A percentile compares a stretch with the other conserved stretches of the same genome.
These are phyloP conservation scores for Enteromius thamalakanensis DNA, from an alignment of 2,797 vertebrate species.

Conservation along the genomic window DNA sequence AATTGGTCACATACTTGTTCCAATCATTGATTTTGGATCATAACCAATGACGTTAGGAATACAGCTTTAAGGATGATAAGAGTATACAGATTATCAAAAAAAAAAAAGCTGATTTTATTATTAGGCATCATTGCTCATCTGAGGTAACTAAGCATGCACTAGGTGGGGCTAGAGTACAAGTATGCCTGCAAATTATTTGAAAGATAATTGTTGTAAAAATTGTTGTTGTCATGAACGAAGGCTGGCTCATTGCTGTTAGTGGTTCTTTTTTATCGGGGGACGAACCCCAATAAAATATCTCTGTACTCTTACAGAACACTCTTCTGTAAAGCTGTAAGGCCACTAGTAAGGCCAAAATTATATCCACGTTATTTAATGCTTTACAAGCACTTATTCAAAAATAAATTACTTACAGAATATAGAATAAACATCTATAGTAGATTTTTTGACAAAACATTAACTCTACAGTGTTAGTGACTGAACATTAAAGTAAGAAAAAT, in stretches of 20 bases:
- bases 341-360: no score
- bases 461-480: no score
- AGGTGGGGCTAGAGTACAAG: slow-evolving; percentile 21
- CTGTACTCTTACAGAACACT: no score
- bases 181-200: not conserved
- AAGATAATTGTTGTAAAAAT: not conserved
- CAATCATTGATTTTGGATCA: no score
- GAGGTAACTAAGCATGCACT: not conserved
- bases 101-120: not conserved
- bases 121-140: not conserved
- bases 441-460: no score
- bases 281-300: not conserved
- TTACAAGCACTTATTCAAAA: no score
- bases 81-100: not conserved
- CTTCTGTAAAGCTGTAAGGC: not conserved
- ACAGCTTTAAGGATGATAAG: not conserved
- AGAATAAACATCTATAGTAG: no score
- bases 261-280: not conserved
- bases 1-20: no score
- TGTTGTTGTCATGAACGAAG: not conserved
- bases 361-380: no score
- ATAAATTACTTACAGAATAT: no score
- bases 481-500: no score
- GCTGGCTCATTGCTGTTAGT: not conserved
- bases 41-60: no score